A percentile compares a stretch with the other conserved stretches of the same genome.
Evolutionary conservation across 2,888 invertebrate species (phyloP).

Genomic region (Cerastis rubricosa): DNA sequence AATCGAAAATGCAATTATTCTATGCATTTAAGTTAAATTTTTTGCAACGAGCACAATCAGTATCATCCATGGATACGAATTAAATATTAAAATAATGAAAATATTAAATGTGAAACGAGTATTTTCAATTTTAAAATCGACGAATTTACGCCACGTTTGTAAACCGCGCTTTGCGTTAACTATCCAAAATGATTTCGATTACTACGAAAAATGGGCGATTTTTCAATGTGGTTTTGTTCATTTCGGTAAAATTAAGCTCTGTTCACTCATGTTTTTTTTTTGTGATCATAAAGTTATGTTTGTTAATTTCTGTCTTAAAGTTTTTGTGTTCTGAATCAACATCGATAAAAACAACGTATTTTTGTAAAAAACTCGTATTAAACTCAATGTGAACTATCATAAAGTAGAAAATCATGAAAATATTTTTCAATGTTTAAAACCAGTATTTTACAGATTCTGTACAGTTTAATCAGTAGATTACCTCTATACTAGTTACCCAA

Average conservation of each 20-base stretch:
- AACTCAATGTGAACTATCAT: not conserved
- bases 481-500: constrained; percentile 27
- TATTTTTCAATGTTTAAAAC: constrained; percentile 12
- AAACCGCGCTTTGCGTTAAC: not conserved
- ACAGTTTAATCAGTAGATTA: constrained; percentile 21
- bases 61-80: too few species aligned
- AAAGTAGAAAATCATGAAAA: constrained; percentile 1
- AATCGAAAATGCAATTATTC: too few species aligned
- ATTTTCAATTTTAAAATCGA: too few species aligned
- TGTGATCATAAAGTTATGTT: not conserved
- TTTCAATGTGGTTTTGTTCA: not conserved
- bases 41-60: too few species aligned
- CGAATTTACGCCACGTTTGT: too few species aligned
- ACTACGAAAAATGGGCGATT: not conserved
- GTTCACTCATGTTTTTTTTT: not conserved
- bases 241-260: not conserved
- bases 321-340: not conserved
- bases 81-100: too few species aligned
- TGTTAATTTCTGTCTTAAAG: not conserved
- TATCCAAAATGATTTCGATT: not conserved
- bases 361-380: not conserved
- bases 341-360: not conserved
- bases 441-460: constrained; percentile 20
- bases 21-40: too few species aligned
- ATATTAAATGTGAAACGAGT: too few species aligned